A percentile compares a stretch with the other conserved stretches of the same genome.
These are phyloP conservation scores for Antennarius striatus DNA, from an alignment of 2,113 vertebrate species.

Conservation along the genomic window DNA sequence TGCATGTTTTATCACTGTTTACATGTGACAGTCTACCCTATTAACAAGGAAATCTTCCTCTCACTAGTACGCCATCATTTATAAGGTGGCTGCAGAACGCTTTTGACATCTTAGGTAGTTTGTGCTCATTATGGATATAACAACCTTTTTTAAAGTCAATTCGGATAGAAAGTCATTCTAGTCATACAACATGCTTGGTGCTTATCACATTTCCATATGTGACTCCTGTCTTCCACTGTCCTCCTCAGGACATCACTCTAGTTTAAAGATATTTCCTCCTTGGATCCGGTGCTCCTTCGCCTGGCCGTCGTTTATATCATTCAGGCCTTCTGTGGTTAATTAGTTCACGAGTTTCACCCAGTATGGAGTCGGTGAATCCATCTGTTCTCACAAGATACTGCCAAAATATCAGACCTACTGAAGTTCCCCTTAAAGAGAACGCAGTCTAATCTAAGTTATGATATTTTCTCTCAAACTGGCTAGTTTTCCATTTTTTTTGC, in stretches of 20 bases:
- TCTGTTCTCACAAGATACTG: conserved; percentile 54
- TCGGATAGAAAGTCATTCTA: not conserved
- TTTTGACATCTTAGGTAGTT: conserved; percentile 3
- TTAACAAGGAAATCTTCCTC: conserved; percentile 17
- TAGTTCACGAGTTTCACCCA: conserved; percentile 14
- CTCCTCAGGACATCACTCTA: conserved; percentile 50
- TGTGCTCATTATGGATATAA: conserved; percentile 1
- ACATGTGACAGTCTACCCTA: conserved; percentile 15
- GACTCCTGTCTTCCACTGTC: conserved; percentile 39
- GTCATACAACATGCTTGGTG: too few relatives aligned
- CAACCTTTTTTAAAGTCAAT: conserved; percentile 9
- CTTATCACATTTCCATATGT: conserved; percentile 38
- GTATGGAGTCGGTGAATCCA: conserved; percentile 57
- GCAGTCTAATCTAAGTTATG: conserved; percentile 3
- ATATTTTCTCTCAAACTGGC: conserved; percentile 3
- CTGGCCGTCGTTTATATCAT: conserved; percentile 12
- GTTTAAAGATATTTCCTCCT: conserved; percentile 38
- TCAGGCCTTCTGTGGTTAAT: conserved; percentile 32
- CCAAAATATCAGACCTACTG: conserved; percentile 47
- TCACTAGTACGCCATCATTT: conserved; percentile 16
- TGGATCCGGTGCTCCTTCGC: conserved; percentile 1
- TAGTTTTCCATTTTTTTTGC: conserved; percentile 19
- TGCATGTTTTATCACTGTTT: conserved; percentile 10
- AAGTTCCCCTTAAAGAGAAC: conserved; percentile 50
- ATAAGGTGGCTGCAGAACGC: conserved; percentile 27